These are phyloP conservation scores for Phrynosoma blainvillii DNA, from an alignment of 2,113 vertebrate species.

Conservation along the genomic window DNA sequence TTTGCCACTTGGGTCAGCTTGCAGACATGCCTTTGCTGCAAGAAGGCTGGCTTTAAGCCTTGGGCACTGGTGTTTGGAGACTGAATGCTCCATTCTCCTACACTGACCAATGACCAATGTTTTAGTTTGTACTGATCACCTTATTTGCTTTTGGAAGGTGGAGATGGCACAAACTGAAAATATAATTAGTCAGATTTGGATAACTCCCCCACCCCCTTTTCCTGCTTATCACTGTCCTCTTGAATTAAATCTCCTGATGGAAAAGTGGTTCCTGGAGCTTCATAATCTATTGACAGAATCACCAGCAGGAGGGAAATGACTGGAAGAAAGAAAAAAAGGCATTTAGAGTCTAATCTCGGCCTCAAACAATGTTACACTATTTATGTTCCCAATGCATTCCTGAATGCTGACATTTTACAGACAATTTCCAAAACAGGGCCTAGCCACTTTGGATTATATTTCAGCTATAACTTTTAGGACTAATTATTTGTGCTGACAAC, in stretches of 20 bases:
- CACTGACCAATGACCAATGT: neutral
- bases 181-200: constrained; percentile 33
- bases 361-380: constrained; percentile 78
- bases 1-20: neutral
- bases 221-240: constrained; percentile 43
- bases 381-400: constrained; percentile 72
- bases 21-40: neutral
- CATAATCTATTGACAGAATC: constrained; percentile 73
- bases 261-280: constrained; percentile 57
- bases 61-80: neutral
- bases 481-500: constrained; percentile 83
- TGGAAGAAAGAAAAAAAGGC: constrained; percentile 67
- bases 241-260: constrained; percentile 55
- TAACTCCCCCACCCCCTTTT: constrained; percentile 21
- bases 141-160: neutral
- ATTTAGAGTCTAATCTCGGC: constrained; percentile 74
- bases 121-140: neutral
- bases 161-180: constrained; percentile 32
- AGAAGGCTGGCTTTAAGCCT: neutral
- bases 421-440: constrained; percentile 82
- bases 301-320: constrained; percentile 72
- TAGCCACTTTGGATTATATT: constrained; percentile 83
- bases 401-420: constrained; percentile 80
- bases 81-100: neutral
- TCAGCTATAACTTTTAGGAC: constrained; percentile 84